Base-by-base conservation (phyloP, 2,113 vertebrate species). In the Corydoras maculifer region DNA sequence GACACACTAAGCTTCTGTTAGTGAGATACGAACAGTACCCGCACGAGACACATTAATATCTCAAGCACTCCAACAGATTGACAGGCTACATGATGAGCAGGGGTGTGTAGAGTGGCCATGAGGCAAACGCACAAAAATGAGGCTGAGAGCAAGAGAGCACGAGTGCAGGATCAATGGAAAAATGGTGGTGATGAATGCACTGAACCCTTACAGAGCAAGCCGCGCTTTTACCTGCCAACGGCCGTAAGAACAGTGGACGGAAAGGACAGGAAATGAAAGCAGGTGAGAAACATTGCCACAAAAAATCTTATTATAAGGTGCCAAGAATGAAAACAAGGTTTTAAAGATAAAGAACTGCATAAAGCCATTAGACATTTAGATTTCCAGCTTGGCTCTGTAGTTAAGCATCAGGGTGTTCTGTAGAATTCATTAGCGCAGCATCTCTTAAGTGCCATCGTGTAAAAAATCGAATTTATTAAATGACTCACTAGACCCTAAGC, bases 21-120 rank as follows among this genome's bases (percentile, higher is more conserved):
- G 3, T 18, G 25, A 31, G 58, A 63, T 48, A 35, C 62, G 49
- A 58, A 43, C 50, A 54, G 65, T 14, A 72, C 72, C 65, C 62
- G 55, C 66, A 75, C 48, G 55, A 69, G 69, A 65, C 65, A 51
- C 67, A 62, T 69, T 64, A 60, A 69, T 75, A 69, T 55, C 50
- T 57, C 50, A 55, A 69, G 32, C 53, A 59, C 61, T 78, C 60
- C 43, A 68, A 57, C n/a, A 58, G 73, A 79, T 25, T 79, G 77
- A 76, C 74, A 67, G 66, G 75, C 43, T 75, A 77, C 75, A 69
- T 50, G 69, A 65, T 77, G 72, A 74, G 64, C 29, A 48, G 60
- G 30, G n/a, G 60, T 74, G 66, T 68, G 48, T 8, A 58, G 68
- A 65, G 65, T 66, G 15, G 57, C 77, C 73, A 69, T 51, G 62